Conservation (phyloP, 2,888 invertebrate species). For the Fragum whitleyi region DNA sequence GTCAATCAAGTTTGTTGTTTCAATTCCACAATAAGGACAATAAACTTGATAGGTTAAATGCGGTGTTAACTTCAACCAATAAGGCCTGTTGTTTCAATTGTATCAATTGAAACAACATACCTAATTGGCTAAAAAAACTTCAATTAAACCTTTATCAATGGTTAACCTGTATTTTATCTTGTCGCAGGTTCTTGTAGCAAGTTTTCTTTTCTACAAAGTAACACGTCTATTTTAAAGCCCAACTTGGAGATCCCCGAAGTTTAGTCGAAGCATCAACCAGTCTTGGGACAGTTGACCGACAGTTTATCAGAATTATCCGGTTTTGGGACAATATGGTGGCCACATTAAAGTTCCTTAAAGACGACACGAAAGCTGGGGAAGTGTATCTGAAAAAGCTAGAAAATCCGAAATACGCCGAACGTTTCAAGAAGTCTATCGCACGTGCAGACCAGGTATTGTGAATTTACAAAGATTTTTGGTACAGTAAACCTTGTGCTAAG, state of each 20-base stretch:
- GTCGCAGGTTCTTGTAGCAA: too few relatives aligned
- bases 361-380: slow-evolving; percentile 31
- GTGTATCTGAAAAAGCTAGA: slow-evolving; percentile 42
- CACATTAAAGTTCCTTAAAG: slow-evolving; percentile 32
- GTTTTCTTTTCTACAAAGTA: too few relatives aligned
- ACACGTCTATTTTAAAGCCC: slow-evolving; percentile 33
- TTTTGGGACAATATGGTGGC: slow-evolving; percentile 49
- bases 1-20: too few relatives aligned
- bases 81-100: too few relatives aligned
- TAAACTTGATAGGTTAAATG: too few relatives aligned
- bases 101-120: too few relatives aligned
- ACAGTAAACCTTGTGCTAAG: not conserved
- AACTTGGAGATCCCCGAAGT: slow-evolving; percentile 33
- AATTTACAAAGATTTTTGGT: not conserved
- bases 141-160: too few relatives aligned
- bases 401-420: slow-evolving; percentile 33
- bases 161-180: too few relatives aligned
- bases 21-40: too few relatives aligned
- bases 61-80: too few relatives aligned
- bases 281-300: slow-evolving; percentile 40
- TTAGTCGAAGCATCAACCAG: slow-evolving; percentile 30
- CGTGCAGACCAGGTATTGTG: slow-evolving; percentile 29
- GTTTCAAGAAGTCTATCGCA: slow-evolving; percentile 38
- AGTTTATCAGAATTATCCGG: slow-evolving; percentile 34
- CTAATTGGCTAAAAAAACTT: too few relatives aligned